Base-by-base conservation (phyloP, 2,888 invertebrate species). In the Graphium colonna region DNA sequence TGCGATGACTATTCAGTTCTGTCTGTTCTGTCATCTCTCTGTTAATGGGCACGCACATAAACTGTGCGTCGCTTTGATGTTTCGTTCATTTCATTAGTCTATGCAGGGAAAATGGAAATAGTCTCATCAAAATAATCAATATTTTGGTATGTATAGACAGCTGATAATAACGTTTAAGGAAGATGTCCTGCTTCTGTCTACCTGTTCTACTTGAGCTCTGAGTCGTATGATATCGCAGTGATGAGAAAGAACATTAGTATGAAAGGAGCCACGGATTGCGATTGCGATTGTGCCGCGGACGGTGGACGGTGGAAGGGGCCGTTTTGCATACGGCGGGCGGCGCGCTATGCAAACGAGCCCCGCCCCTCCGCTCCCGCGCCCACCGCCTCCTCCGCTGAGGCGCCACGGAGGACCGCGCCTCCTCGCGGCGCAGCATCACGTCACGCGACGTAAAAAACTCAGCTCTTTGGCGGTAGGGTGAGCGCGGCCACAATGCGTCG, bases 381-480 rank as follows among this genome's bases (percentile, higher is more conserved):
- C 12, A 38, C 17, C 52, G 17, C 48, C n/a, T 1, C 38, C 26
- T 15, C 17, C 41, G 15, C 15, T 41, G 28, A 18, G 8, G 47
- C 40, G 28, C 12, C 28, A 16, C 39, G 16, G 8, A n/a, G 41
- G 16, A 17, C 16, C 52, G 15, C 46, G 9, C 49, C 40, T 4
- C 21, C 21, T 41, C 28, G 21, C 40, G 10, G 1, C 40, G 39
- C 39, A 41, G 47, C 46, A 12, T 28, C 50, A 9, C 43, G 36
- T 50, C 46, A 41, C 52, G 33, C 52, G 18, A 41, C 41, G 21
- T 45, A 51, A 51, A 51, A 51, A 45, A 40, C 13, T 31, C 39
- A 13, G 21, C 13, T 26, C 45, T 13, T 45, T 44, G 45, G 45
- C 33, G 33, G 33, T 46, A 52, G 52, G 52, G 52, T 52, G 46